Evolutionary conservation across 1,140 invertebrate genomes (phyloP).

Genomic region (Centruroides vittatus): DNA sequence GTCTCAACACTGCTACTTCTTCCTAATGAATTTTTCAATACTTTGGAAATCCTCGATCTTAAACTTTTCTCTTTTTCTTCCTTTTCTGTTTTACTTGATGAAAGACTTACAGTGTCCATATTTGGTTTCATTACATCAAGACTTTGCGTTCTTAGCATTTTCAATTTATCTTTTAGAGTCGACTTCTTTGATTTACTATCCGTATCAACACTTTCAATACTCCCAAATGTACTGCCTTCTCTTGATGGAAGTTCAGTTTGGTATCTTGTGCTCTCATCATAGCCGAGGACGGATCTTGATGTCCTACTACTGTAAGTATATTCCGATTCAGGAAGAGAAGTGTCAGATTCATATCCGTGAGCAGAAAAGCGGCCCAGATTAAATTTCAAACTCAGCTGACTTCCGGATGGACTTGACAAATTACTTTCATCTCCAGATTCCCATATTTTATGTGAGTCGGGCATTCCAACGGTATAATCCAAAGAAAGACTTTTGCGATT

Average conservation of each 20-base stretch:
- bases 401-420: slow-evolving; percentile 14
- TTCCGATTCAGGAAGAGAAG: slow-evolving; percentile 14
- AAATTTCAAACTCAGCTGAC: slow-evolving; percentile 12
- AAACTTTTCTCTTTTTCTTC: slow-evolving; percentile 19
- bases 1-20: slow-evolving; percentile 7
- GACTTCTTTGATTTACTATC: slow-evolving; percentile 11
- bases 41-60: slow-evolving; percentile 19
- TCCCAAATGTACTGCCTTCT: slow-evolving; percentile 5
- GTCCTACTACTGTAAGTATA: slow-evolving; percentile 6
- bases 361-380: not conserved
- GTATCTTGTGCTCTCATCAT: slow-evolving; percentile 2
- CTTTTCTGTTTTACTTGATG: slow-evolving; percentile 30
- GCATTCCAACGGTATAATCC: slow-evolving; percentile 43
- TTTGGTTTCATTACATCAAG: not conserved
- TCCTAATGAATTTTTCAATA: slow-evolving; percentile 15
- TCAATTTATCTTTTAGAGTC: slow-evolving; percentile 15
- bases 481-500: slow-evolving; percentile 57
- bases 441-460: slow-evolving; percentile 16
- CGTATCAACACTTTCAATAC: slow-evolving; percentile 5
- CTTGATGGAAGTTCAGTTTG: slow-evolving; percentile 4
- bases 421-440: slow-evolving; percentile 17
- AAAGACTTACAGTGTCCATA: not conserved
- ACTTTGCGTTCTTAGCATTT: slow-evolving; percentile 3
- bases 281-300: not conserved
- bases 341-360: slow-evolving; percentile 18